Conservation (phyloP, 2,113 vertebrate species). For the Pagrus major region DNA sequence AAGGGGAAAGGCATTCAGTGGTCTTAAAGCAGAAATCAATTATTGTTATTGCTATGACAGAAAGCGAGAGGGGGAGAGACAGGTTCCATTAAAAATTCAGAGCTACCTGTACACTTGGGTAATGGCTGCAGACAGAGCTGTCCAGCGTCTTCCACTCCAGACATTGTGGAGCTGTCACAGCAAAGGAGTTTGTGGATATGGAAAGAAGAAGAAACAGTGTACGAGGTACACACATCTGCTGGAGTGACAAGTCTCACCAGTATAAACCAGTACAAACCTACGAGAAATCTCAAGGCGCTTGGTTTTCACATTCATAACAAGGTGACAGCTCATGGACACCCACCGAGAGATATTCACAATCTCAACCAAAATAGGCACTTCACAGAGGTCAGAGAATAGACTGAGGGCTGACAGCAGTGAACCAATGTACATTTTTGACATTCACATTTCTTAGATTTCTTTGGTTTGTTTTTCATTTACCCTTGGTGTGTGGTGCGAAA, state of each 20-base stretch:
- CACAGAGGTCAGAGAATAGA: background rate
- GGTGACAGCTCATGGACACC: conserved; percentile 14
- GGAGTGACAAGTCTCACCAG: conserved; percentile 32
- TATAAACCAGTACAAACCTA: background rate
- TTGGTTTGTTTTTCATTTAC: background rate
- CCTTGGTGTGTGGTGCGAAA: background rate
- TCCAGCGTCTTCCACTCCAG: background rate
- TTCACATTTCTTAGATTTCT: background rate
- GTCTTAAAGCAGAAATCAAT: conserved; percentile 54
- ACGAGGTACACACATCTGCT: background rate
- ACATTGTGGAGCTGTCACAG: conserved; percentile 44
- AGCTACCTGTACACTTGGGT: conserved; percentile 34
- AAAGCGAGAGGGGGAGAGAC: conserved; percentile 4
- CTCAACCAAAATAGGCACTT: conserved; percentile 12
- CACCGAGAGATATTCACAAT: background rate
- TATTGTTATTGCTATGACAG: conserved; percentile 37
- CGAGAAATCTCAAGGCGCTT: background rate
- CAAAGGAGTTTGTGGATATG: conserved; percentile 5
- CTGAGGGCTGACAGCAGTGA: background rate
- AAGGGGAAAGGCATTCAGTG: conserved; percentile 37
- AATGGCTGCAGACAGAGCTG: conserved; percentile 46
- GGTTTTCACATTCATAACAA: conserved; percentile 10
- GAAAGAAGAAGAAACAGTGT: conserved; percentile 4
- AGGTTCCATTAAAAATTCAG: conserved; percentile 47
- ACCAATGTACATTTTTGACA: background rate